Conservation (phyloP, 1,140 invertebrate species). For the Mya arenaria region DNA sequence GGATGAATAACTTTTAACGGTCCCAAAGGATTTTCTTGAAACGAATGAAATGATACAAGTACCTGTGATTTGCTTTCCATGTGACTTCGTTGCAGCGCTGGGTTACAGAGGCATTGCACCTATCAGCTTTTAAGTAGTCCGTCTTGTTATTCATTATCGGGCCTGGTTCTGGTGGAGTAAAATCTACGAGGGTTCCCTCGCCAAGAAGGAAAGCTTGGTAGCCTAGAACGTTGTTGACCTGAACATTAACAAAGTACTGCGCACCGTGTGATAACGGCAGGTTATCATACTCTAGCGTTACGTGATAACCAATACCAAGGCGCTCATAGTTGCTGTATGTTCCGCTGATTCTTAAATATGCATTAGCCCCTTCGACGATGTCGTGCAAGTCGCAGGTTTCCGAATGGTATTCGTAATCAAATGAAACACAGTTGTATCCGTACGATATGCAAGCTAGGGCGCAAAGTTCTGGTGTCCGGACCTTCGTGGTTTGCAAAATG, state of each 20-base stretch:
- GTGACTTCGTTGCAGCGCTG: conserved; percentile 35
- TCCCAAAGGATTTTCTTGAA: no score
- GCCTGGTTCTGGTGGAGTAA: conserved; percentile 43
- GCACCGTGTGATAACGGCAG: conserved; percentile 19
- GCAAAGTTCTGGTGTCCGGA: not conserved
- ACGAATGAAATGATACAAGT: no score
- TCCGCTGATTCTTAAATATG: conserved; percentile 20
- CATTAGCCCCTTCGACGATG: conserved; percentile 24
- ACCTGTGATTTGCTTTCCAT: conserved; percentile 38
- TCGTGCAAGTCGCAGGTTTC: conserved; percentile 43
- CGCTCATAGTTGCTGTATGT: conserved; percentile 42
- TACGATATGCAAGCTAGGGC: conserved; percentile 4
- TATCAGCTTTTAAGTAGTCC: conserved; percentile 6
- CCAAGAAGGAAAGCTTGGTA: conserved; percentile 20
- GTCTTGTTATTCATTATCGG: not conserved
- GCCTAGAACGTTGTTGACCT: conserved; percentile 8
- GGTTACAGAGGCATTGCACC: conserved; percentile 17
- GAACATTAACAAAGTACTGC: conserved; percentile 24
- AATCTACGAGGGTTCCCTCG: conserved; percentile 36
- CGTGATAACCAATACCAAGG: conserved; percentile 22
- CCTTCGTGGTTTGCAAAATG: not conserved
- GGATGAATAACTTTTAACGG: no score
- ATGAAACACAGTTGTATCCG: conserved; percentile 34
- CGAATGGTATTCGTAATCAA: conserved; percentile 33
- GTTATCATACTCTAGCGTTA: conserved; percentile 2